Evolutionary conservation across 2,888 invertebrate genomes (phyloP), one percentile per base, ranked within the genome.

Genomic region (Leptinotarsa tumamoca): DNA sequence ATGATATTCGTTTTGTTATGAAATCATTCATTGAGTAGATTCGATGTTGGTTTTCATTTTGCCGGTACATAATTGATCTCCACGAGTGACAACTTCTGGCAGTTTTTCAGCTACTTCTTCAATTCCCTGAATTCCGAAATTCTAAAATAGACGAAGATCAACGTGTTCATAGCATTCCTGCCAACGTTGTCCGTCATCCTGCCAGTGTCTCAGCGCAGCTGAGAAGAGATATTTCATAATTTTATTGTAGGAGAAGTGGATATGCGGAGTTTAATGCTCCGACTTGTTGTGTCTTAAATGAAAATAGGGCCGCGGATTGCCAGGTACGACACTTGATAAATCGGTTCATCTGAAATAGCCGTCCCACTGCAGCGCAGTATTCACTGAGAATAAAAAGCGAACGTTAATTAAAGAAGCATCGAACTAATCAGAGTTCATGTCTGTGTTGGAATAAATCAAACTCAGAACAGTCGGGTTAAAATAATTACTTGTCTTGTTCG

Each of bases 331-430:
- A 80, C 79, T 81, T 86, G 85, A 86, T 85, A 84, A 85, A 86
- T 86, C 81, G 85, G 80, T 83, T 82, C 85, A 85, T 86, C 85
- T 84, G 81, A 83, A 83, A 82, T 82, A 81, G 82, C 82, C 85
- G 83, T 84, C 85, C 85, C 84, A 84, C 83, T 81, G 79, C 80
- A 76, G 72, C 76, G 61, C 81, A 82, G 82, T 84, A 85, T 84
- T 85, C 83, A 85, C 84, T 83, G 85, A 84, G 84, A 85, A 86
- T 84, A 87, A 85, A 87, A 86, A 85, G 83, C 83, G 63, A 84
- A 85, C 87, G 87, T 88, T 89, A 89, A 89, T 89, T 89, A 88
- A 88, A 88, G 89, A 87, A 88, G 87, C 88, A 88, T 88, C 88
- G 87, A 88, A 88, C 88, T 88, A 89, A 89, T 89, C 88, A 88